Evolutionary conservation across 2,113 vertebrate species (phyloP), one percentile per base, ranked within the genome.

Genomic region (Centropristis striata): DNA sequence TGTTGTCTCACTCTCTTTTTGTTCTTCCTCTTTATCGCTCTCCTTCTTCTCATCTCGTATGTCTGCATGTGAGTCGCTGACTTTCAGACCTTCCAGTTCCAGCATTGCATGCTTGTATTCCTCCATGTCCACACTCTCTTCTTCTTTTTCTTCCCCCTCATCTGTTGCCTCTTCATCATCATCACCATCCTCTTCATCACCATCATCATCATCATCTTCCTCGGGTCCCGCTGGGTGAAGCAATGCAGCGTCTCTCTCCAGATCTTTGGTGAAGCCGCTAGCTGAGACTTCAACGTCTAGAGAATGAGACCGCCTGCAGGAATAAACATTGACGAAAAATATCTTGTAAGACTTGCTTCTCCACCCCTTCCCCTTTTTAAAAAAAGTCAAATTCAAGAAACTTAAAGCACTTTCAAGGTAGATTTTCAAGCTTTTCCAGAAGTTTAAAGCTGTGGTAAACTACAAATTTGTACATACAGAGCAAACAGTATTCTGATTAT

Each of bases 251-350:
- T 98, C 95, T 87, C 93, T 92, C 78, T 97, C 93, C 92, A 98
- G 83, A 74, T 97, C 96, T 90, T 98, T 98, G 18, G 95, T 94
- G 89, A 95, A 98, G 57, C 98, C 98, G 0, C 98, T 99, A 69
- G 96, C 98, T 78, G 96, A 96, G 74, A 98, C 96, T 82, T 98
- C 97, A 23, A 96, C 90, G 60, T 99, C 98, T 16, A 99, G 93
- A 78, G 93, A 97, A 72, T 80, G 93, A 23, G 96, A 94, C 20
- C 94, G 96, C 84, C 98, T 98, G 23, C 18, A 77, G 44, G 18
- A 77, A 72, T 4, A 46, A 58, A 66, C 10, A 53, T 4, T 15
- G 11, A 73, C 9, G 36, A 64, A 64, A 23, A 41, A 75, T 11
- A 58, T 69, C 1, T 23, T 14, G 6, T 36, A 11, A 70, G 11